Percentiles rank a stretch among this genome's conserved stretches.
Conservation (phyloP, 2,797 vertebrate species). For the Eutrigla gurnardus region DNA sequence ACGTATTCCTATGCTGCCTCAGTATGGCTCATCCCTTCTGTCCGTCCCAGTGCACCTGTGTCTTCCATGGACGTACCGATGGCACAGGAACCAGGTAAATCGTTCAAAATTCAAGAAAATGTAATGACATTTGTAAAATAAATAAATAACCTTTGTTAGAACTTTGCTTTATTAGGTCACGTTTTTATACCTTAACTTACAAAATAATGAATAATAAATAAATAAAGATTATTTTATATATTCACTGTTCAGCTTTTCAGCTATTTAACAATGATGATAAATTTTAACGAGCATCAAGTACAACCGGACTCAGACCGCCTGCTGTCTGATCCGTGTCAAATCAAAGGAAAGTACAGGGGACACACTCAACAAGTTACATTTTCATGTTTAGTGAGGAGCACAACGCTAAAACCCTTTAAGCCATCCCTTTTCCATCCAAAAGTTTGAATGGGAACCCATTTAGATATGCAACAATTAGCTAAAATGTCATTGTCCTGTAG, state of each 20-base stretch:
- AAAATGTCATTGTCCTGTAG: not conserved
- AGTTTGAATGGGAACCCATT: not conserved
- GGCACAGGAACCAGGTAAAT: slow-evolving; percentile 91
- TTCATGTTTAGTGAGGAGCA: not conserved
- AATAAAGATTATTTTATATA: not conserved
- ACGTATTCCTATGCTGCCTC: slow-evolving; percentile 84
- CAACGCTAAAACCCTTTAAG: not conserved
- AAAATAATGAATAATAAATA: not conserved
- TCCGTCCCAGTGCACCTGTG: slow-evolving; percentile 94
- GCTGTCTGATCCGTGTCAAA: not conserved
- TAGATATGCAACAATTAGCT: not conserved
- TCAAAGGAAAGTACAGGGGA: not conserved
- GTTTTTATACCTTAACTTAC: not conserved
- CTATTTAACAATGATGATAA: not conserved
- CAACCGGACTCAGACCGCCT: not conserved
- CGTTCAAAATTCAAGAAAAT: not conserved
- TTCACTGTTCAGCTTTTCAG: not conserved
- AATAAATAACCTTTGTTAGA: not conserved
- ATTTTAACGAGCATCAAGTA: not conserved
- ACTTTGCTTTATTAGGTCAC: not conserved
- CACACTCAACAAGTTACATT: not conserved
- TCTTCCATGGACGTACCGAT: slow-evolving; percentile 87
- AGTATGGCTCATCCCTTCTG: slow-evolving; percentile 84
- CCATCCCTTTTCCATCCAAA: not conserved
- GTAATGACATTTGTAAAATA: not conserved